A percentile compares a stretch with the other conserved stretches of the same genome.
Conservation (phyloP, 2,113 vertebrate species). For the Furnarius figulus region DNA sequence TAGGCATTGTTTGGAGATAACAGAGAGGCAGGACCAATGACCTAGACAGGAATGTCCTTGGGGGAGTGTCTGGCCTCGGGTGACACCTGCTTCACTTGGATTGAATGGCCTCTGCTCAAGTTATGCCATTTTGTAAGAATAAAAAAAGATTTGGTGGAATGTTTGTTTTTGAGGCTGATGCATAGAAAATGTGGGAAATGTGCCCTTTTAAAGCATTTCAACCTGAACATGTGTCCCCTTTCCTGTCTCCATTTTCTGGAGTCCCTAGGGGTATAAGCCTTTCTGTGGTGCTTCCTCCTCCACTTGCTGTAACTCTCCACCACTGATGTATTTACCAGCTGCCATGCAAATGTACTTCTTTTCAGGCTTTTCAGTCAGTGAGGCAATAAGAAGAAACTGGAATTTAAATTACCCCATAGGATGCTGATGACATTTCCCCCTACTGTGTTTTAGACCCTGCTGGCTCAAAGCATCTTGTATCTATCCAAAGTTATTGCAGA, state of each 20-base stretch:
- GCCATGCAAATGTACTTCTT: background rate
- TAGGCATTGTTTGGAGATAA: background rate
- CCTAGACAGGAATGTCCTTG: background rate
- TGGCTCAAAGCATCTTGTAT: background rate
- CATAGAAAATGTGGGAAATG: rapidly evolving
- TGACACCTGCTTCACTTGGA: background rate
- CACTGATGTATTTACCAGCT: background rate
- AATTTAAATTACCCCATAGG: background rate
- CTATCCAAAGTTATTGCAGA: slow-evolving; percentile 16
- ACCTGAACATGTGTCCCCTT: background rate
- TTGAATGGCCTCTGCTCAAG: background rate
- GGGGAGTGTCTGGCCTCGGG: background rate
- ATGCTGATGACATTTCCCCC: background rate
- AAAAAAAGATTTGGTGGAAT: background rate
- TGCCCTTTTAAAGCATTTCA: background rate
- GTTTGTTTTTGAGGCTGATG: background rate
- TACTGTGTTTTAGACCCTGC: background rate
- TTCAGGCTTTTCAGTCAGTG: background rate
- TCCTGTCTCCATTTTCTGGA: background rate
- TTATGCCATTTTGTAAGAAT: background rate
- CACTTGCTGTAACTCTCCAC: background rate
- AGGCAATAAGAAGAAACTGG: background rate
- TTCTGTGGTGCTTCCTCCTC: background rate
- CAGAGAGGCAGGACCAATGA: background rate
- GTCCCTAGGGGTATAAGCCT: background rate